These are phyloP conservation scores for Eremobia ochroleuca DNA, from an alignment of 2,888 invertebrate species.

Conservation along the genomic window DNA sequence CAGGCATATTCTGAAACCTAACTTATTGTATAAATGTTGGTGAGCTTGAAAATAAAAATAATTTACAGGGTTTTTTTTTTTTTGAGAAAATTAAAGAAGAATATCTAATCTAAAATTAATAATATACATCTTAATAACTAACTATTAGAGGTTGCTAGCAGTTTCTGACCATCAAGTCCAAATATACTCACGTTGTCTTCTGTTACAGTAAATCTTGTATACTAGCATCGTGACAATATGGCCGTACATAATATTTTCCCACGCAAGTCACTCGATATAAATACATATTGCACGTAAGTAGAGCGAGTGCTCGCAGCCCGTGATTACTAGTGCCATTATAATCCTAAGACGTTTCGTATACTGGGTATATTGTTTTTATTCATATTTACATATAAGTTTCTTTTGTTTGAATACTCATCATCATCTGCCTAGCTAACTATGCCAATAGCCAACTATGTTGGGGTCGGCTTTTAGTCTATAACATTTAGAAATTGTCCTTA, in stretches of 20 bases:
- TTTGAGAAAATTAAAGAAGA: no score
- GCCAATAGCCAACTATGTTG: no score
- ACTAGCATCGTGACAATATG: slow-evolving; percentile 29
- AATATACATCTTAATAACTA: neutral
- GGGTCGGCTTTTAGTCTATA: no score
- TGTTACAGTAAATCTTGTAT: slow-evolving; percentile 21
- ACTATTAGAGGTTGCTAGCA: no score
- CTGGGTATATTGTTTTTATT: neutral
- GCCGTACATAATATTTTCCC: slow-evolving; percentile 43
- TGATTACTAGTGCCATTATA: slow-evolving; percentile 45
- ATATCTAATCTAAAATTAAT: no score
- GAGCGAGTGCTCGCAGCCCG: slow-evolving; percentile 38
- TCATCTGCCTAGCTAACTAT: no score
- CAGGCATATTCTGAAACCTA: no score
- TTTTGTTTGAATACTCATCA: neutral
- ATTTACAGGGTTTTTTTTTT: no score
- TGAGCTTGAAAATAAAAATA: no score
- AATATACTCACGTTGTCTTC: slow-evolving; percentile 7
- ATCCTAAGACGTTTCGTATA: slow-evolving; percentile 42
- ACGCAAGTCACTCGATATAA: slow-evolving; percentile 50
- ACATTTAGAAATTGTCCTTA: no score
- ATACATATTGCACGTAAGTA: slow-evolving; percentile 44
- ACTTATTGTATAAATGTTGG: no score
- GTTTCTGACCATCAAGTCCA: neutral
- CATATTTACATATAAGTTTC: neutral